Base-by-base conservation (phyloP, 1,140 invertebrate genomes). In the Hermetia illucens region DNA sequence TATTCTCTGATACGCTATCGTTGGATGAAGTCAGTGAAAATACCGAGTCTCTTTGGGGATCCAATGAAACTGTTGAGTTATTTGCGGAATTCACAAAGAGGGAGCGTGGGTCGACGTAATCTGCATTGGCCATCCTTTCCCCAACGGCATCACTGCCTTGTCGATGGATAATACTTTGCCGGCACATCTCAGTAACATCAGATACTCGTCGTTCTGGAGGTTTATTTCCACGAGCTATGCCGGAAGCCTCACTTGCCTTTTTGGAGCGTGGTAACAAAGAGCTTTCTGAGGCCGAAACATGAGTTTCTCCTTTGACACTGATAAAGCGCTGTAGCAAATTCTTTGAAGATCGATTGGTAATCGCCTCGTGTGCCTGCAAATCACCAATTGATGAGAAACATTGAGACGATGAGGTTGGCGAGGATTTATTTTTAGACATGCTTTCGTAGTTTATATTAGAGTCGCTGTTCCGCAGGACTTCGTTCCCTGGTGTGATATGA, bases 51-150 rank as follows among this genome's bases (percentile, higher is more conserved):
- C 66, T 60, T 34, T 65, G 45, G 44, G 64, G 65, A 58, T 70
- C 69, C 25, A 66, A 48, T 41, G 70, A 47, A 45, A 67, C 63
- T 10, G 51, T 47, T 10, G 54, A 55, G 38, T 44, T 43, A 32
- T 61, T 61, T 5, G 51, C 53, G 15, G 44, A 42, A 30, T 49
- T 50, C 8, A 69, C 65, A 34, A 74, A 70, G 0, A 83, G 58
- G 1, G 72, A 70, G 25, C 69, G 71, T 5, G 84, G 83, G 60
- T 89, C 81, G 0, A 79, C 82, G 50, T 89, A 89, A 48, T 90
- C 85, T 0, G 82, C 80, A 50, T 86, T 76, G 5, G 85, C 85
- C 52, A 91, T 86, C 38, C 85, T 73, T 20, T 84, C 83, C 1
- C 86, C 86, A 40, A 89, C 70, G 40, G 74, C 72, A 31, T 82